Conservation (phyloP, 1,140 invertebrate species). For the Pinna nobilis region DNA sequence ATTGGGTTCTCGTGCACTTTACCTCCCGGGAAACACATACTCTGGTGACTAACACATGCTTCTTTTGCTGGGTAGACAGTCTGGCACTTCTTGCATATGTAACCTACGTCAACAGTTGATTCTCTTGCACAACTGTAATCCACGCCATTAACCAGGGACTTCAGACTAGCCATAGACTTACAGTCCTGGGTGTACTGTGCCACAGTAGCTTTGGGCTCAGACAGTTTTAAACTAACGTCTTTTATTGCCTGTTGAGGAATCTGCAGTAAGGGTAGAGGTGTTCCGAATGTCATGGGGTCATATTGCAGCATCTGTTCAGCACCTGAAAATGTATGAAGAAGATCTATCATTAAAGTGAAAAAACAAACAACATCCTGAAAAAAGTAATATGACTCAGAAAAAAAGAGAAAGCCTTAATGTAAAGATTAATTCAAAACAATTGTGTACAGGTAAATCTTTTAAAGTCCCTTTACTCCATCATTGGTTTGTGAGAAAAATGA, state of each 20-base stretch:
- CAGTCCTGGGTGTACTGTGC: conserved; percentile 77
- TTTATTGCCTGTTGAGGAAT: conserved; percentile 76
- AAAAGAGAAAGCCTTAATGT: too few species aligned
- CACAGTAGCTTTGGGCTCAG: conserved; percentile 72
- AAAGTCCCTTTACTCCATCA: too few species aligned
- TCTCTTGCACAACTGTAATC: conserved; percentile 75
- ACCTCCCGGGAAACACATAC: conserved; percentile 79
- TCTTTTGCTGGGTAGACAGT: conserved; percentile 86
- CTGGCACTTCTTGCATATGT: conserved; percentile 90
- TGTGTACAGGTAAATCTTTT: too few species aligned
- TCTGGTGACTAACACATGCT: conserved; percentile 84
- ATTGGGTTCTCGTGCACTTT: conserved; percentile 67
- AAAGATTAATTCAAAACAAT: too few species aligned
- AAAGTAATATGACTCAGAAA: too few species aligned
- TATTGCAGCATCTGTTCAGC: conserved; percentile 69
- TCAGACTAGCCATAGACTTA: conserved; percentile 71
- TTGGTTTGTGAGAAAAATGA: too few species aligned
- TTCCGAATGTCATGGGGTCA: conserved; percentile 75
- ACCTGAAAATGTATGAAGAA: conserved; percentile 49
- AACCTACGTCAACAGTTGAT: conserved; percentile 85
- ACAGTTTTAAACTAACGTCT: conserved; percentile 74
- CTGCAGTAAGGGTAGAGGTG: conserved; percentile 76
- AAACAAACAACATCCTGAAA: too few species aligned
- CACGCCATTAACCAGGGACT: conserved; percentile 59
- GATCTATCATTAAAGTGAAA: not conserved